Evolutionary conservation across 2,113 vertebrate genomes (phyloP).

Genomic region (Edolisoma coerulescens): DNA sequence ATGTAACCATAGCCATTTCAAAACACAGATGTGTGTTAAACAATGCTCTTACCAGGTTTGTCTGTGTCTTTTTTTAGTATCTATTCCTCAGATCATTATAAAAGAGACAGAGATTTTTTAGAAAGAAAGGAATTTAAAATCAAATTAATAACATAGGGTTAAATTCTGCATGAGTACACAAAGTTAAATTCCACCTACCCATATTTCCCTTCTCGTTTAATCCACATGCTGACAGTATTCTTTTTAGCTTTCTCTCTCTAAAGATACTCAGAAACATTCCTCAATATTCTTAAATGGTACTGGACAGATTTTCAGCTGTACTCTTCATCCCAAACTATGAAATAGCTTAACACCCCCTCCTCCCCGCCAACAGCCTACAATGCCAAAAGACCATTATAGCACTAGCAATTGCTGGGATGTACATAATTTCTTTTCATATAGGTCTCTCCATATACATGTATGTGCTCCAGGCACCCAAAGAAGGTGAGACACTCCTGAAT

Average conservation of each 20-base stretch:
- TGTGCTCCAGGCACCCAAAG: neutral
- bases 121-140: neutral
- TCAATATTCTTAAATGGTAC: neutral
- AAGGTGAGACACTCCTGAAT: neutral
- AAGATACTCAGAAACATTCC: neutral
- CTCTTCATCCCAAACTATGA: neutral
- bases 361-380: neutral
- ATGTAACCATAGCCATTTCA: neutral
- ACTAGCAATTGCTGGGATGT: neutral
- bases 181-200: neutral
- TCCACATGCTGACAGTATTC: neutral
- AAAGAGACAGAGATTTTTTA: neutral
- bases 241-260: neutral
- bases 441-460: neutral
- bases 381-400: neutral
- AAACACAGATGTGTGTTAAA: neutral
- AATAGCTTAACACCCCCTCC: neutral
- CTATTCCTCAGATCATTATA: neutral
- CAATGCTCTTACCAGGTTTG: neutral
- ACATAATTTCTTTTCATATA: neutral
- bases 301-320: neutral
- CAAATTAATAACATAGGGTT: neutral
- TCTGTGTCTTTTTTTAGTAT: neutral
- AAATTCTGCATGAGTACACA: neutral
- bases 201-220: neutral